Conservation (phyloP, 2,797 vertebrate genomes). For the Cuniculus paca region DNA sequence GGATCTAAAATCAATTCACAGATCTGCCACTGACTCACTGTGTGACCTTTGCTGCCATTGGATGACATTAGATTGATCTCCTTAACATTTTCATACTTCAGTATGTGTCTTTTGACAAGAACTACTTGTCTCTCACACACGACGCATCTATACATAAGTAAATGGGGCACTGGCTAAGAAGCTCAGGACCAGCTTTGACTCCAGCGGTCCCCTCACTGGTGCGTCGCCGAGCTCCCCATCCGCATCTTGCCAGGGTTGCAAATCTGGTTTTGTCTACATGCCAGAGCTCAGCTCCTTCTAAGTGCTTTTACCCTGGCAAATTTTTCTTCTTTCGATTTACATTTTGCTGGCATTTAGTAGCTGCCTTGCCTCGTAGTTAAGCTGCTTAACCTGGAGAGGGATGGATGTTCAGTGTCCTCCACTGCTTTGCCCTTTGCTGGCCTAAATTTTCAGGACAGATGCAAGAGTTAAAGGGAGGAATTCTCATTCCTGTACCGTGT, state of each 20-base stretch:
- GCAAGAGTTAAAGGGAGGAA: background rate
- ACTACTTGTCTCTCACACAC: background rate
- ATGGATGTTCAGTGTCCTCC: background rate
- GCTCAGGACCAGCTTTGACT: constrained; percentile 3
- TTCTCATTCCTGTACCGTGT: background rate
- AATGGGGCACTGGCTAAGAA: background rate
- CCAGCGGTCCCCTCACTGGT: background rate
- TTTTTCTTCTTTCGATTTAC: constrained; percentile 75
- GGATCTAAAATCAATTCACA: constrained; percentile 83
- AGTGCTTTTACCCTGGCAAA: constrained; percentile 67
- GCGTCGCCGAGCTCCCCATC: background rate
- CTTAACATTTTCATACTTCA: constrained; percentile 49
- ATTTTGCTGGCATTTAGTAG: constrained; percentile 75
- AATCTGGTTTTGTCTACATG: constrained; percentile 62
- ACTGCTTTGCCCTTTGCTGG: constrained; percentile 58
- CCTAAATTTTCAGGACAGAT: constrained; percentile 53
- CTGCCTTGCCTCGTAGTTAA: constrained; percentile 78
- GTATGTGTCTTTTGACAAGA: constrained; percentile 42
- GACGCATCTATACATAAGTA: background rate
- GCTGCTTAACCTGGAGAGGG: constrained; percentile 64
- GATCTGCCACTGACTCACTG: constrained; percentile 66
- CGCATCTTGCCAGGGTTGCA: constrained; percentile 38
- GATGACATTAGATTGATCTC: constrained; percentile 66
- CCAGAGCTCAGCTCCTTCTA: constrained; percentile 73
- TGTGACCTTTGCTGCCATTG: constrained; percentile 62